These are phyloP conservation scores for Gonocerus acuteangulatus DNA, from an alignment of 2,888 invertebrate species.

Conservation along the genomic window DNA sequence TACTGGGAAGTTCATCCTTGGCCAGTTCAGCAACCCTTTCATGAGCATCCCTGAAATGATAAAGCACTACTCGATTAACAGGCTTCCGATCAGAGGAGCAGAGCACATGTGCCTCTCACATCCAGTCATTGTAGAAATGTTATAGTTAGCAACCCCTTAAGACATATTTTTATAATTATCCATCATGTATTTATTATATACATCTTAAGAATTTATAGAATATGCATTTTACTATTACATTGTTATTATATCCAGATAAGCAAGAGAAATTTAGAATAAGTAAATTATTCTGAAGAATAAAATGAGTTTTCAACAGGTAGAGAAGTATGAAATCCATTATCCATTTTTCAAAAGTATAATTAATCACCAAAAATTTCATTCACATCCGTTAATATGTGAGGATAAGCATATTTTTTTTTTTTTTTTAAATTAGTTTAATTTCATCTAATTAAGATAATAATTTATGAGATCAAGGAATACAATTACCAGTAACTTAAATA, in stretches of 20 bases:
- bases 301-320: no score
- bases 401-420: no score
- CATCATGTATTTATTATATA: not conserved
- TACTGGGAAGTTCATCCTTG: slow-evolving; percentile 76
- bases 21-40: slow-evolving; percentile 88
- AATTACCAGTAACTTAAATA: no score
- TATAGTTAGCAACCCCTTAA: slow-evolving; percentile 43
- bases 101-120: slow-evolving; percentile 93
- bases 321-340: no score
- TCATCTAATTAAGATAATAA: no score
- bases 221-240: not conserved
- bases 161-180: slow-evolving; percentile 4
- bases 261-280: no score
- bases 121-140: slow-evolving; percentile 79
- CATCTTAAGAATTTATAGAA: not conserved
- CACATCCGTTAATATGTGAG: no score
- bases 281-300: no score
- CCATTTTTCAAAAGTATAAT: no score
- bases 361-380: no score
- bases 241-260: not conserved
- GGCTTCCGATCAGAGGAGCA: slow-evolving; percentile 88
- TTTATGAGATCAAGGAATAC: no score
- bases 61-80: slow-evolving; percentile 84
- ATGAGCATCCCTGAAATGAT: slow-evolving; percentile 90
- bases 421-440: no score